Evolutionary conservation across 2,888 invertebrate genomes (phyloP).

Genomic region (Cheilosia urbana): DNA sequence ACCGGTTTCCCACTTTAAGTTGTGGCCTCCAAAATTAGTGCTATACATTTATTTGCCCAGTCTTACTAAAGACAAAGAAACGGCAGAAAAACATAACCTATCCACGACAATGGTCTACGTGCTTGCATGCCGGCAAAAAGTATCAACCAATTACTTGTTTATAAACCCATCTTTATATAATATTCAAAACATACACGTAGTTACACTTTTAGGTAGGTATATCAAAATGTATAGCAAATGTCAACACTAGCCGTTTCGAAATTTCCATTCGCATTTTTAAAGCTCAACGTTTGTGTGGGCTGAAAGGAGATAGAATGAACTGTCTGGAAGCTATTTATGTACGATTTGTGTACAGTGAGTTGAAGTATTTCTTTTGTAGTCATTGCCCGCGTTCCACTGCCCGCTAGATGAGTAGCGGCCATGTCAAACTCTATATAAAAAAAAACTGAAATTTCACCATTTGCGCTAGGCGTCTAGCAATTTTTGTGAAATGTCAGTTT

Average conservation of each 20-base stretch:
- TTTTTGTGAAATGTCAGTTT: too few species aligned
- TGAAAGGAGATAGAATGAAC: conserved; percentile 14
- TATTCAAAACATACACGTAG: neutral
- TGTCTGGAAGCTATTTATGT: neutral
- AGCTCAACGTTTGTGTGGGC: neutral
- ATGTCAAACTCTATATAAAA: too few species aligned
- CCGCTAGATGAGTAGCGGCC: too few species aligned
- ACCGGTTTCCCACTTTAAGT: too few species aligned
- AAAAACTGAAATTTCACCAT: too few species aligned
- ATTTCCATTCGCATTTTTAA: conserved; percentile 16
- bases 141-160: neutral
- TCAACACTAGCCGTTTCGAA: neutral
- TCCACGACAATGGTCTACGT: neutral
- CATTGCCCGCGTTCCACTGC: too few species aligned
- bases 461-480: too few species aligned
- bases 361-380: neutral
- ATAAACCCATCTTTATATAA: neutral
- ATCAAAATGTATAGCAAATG: neutral
- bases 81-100: too few species aligned
- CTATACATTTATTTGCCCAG: too few species aligned
- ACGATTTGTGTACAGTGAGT: conserved; percentile 12
- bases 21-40: too few species aligned
- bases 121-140: conserved; percentile 12
- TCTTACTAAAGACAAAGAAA: too few species aligned
- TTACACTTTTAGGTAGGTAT: neutral